Conservation (phyloP, 2,113 vertebrate genomes). For the Pycnonotus jocosus region DNA sequence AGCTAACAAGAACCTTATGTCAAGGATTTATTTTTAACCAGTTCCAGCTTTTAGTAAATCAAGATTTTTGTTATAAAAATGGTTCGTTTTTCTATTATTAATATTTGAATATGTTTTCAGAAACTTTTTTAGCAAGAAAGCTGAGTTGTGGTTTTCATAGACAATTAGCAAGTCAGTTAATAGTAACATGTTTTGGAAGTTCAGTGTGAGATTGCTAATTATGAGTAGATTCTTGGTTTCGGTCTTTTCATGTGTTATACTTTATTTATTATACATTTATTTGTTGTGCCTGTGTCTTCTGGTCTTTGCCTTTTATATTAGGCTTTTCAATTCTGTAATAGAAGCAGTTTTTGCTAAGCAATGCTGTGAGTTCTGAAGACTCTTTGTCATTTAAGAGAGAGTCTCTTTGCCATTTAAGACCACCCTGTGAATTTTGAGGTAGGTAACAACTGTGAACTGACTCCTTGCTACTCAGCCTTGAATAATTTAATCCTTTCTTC, state of each 20-base stretch:
- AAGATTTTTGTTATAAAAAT: slow-evolving; percentile 71
- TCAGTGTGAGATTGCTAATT: not conserved
- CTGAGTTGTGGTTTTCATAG: not conserved
- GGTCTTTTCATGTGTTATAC: not conserved
- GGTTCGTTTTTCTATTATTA: slow-evolving; percentile 66
- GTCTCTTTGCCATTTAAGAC: not conserved
- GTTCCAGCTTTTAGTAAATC: slow-evolving; percentile 76
- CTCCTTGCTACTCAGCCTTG: not conserved
- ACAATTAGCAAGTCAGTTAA: not conserved
- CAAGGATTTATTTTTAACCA: slow-evolving; percentile 72
- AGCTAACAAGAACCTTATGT: slow-evolving; percentile 77
- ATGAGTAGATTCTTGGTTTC: not conserved
- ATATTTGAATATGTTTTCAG: slow-evolving; percentile 65
- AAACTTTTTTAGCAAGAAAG: slow-evolving; percentile 27
- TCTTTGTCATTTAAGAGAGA: not conserved
- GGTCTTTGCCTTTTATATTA: not conserved
- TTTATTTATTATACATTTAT: not conserved
- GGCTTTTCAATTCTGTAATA: not conserved
- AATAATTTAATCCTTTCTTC: not conserved
- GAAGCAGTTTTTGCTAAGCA: not conserved
- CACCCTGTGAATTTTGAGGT: not conserved
- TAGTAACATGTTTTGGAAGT: not conserved
- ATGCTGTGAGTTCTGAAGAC: not conserved
- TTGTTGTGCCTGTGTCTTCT: not conserved
- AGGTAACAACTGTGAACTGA: not conserved